Evolutionary conservation across 2,113 vertebrate species (phyloP).

Genomic region (Progne subis): DNA sequence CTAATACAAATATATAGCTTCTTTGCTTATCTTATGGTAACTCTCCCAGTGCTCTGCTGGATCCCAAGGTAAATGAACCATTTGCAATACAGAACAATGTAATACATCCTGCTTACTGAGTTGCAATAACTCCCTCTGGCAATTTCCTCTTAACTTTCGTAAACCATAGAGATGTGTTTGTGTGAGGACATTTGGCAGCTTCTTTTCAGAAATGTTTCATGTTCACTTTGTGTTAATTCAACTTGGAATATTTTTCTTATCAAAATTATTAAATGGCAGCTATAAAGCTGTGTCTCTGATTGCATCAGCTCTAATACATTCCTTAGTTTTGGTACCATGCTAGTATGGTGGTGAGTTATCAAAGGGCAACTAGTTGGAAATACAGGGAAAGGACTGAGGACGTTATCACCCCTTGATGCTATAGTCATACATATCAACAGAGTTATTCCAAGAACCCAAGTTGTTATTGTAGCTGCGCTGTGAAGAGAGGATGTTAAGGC

Average conservation of each 20-base stretch:
- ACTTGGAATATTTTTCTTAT: background rate
- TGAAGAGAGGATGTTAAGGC: background rate
- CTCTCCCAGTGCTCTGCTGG: background rate
- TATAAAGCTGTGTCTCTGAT: background rate
- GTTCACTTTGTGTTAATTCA: background rate
- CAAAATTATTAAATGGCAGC: background rate
- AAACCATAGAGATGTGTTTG: background rate
- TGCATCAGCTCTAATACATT: background rate
- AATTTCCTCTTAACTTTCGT: background rate
- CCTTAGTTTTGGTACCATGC: background rate
- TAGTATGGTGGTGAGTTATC: background rate
- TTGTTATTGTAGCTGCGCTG: background rate
- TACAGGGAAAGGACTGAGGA: background rate
- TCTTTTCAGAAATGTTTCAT: background rate
- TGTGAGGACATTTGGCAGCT: background rate
- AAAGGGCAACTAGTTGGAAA: background rate
- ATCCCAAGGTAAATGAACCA: background rate
- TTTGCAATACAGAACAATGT: background rate
- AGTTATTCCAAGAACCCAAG: background rate
- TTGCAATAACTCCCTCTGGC: background rate
- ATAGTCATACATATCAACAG: background rate
- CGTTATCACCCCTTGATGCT: background rate
- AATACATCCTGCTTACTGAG: background rate
- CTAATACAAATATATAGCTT: background rate
- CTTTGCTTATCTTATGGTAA: background rate